Evolutionary conservation across 2,888 invertebrate genomes (phyloP).

Genomic region (Caradrina clavipalpis): DNA sequence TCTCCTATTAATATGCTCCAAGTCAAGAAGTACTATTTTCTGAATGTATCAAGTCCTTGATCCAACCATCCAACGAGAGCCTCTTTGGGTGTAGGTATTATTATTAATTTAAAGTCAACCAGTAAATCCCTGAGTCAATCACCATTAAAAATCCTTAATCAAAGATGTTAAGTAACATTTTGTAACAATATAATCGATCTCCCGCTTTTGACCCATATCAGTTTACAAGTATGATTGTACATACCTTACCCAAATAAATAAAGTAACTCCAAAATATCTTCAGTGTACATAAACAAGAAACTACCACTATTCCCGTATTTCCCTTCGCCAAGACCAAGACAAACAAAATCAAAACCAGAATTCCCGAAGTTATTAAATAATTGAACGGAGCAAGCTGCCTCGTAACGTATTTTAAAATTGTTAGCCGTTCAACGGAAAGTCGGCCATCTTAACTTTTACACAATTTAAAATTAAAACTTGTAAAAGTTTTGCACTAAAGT

Average conservation of each 20-base stretch:
- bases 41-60: too few relatives aligned
- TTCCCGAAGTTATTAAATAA: constrained; percentile 40
- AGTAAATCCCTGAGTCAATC: too few relatives aligned
- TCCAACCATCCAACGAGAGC: too few relatives aligned
- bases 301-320: constrained; percentile 29
- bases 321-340: constrained; percentile 7
- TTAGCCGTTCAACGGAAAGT: constrained; percentile 21
- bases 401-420: constrained; percentile 32
- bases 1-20: too few relatives aligned
- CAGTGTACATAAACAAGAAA: constrained; percentile 10
- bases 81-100: too few relatives aligned
- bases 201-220: too few relatives aligned
- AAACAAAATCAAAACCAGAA: constrained; percentile 44
- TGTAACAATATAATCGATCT: neutral
- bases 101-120: too few relatives aligned
- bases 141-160: too few relatives aligned
- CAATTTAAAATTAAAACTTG: constrained; percentile 45
- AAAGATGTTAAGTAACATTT: too few relatives aligned
- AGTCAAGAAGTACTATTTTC: too few relatives aligned
- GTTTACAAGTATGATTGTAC: neutral
- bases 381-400: constrained; percentile 18
- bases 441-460: constrained; percentile 32
- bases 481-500: constrained; percentile 20
- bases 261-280: constrained; percentile 18
- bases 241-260: neutral